Conservation (phyloP, 2,797 vertebrate species). For the Ceryle rudis region DNA sequence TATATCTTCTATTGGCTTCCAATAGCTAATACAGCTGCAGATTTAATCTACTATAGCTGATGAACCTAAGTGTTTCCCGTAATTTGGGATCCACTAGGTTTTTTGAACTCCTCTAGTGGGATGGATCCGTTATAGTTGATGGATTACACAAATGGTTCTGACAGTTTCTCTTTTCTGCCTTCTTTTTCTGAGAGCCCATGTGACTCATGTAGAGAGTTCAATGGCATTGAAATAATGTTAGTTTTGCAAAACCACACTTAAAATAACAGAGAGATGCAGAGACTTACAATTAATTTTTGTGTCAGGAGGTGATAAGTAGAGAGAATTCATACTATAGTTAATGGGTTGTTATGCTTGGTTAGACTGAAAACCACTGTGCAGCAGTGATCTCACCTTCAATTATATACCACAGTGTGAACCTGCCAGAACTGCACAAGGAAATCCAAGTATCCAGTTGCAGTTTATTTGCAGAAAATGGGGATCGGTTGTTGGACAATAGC, state of each 20-base stretch:
- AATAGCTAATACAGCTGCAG: slow-evolving; percentile 5
- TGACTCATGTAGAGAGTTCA: not conserved
- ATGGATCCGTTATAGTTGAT: not conserved
- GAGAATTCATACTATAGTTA: not conserved
- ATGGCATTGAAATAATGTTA: not conserved
- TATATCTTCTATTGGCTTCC: not conserved
- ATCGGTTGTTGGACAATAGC: not conserved
- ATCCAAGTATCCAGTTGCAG: not conserved
- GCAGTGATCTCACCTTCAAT: not conserved
- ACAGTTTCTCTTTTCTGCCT: not conserved
- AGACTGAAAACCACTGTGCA: not conserved
- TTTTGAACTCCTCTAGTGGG: not conserved
- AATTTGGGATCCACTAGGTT: not conserved
- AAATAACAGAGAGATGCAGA: not conserved
- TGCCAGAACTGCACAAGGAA: not conserved
- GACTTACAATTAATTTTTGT: not conserved
- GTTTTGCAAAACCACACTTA: not conserved
- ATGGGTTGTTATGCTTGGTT: not conserved
- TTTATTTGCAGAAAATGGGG: not conserved
- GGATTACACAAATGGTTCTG: not conserved
- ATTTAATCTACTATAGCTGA: not conserved
- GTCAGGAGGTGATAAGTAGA: not conserved
- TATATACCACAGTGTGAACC: not conserved
- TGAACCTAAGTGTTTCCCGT: not conserved
- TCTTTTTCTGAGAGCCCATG: not conserved